Evolutionary conservation across 2,113 vertebrate species (phyloP).

Genomic region (Pipa parva): DNA sequence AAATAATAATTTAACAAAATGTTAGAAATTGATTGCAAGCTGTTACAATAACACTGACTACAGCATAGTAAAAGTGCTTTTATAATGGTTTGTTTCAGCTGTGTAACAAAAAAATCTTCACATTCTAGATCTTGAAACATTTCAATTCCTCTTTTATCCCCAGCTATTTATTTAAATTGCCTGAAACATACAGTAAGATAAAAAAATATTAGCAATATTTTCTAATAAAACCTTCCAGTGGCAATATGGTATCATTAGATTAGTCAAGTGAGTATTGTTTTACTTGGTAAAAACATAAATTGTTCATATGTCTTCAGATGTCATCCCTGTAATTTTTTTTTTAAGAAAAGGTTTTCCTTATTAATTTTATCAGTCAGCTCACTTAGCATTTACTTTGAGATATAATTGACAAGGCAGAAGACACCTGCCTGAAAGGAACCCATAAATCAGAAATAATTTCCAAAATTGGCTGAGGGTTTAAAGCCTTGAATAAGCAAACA

Average conservation of each 20-base stretch:
- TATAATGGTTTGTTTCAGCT: too few species aligned
- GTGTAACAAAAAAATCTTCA: background rate
- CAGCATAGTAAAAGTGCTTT: too few species aligned
- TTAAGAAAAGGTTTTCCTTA: slow-evolving; percentile 71
- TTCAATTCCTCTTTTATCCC: background rate
- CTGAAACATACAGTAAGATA: background rate
- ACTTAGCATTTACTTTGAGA: slow-evolving; percentile 77
- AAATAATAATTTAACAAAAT: too few species aligned
- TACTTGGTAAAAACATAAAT: background rate
- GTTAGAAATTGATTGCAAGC: too few species aligned
- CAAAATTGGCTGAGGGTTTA: slow-evolving; percentile 69
- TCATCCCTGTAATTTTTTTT: background rate
- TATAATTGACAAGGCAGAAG: slow-evolving; percentile 74
- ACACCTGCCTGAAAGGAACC: slow-evolving; percentile 63
- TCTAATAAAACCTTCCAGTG: background rate
- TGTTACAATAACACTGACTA: too few species aligned
- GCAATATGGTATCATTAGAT: too few species aligned
- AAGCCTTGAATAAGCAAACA: slow-evolving; percentile 79
- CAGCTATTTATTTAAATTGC: too few species aligned
- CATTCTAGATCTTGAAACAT: too few species aligned
- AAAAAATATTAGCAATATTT: background rate
- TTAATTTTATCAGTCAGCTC: slow-evolving; percentile 71
- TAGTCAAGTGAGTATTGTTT: too few species aligned
- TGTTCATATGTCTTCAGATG: background rate
- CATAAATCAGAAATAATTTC: slow-evolving; percentile 84